Base-by-base conservation (phyloP, 1,140 invertebrate species). In the Teleopsis dalmanni region DNA sequence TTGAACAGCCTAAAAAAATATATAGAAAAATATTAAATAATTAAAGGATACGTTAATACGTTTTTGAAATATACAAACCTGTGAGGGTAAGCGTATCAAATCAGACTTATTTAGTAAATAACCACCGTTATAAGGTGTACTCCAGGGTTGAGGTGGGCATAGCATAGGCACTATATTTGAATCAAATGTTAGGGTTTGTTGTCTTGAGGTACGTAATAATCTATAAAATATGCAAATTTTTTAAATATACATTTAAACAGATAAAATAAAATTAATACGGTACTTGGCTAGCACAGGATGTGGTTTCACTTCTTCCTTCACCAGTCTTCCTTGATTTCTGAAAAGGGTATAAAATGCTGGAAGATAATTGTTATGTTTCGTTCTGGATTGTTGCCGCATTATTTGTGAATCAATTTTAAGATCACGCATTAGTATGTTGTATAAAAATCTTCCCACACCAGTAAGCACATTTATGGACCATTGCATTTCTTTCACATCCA, bases 331-430 rank as follows among this genome's bases (percentile, higher is more conserved):
- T 62, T 84, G 81, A 19, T 74, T 78, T 8, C 87, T 77, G 65
- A 85, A 90, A 23, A 93, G 73, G 27, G 83, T 82, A 62, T 88
- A 93, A 61, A 95, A 88, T 2, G 85, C 89, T 5, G 88, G 87
- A 45, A 85, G 60, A 23, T 75, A 54, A 58, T 79, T 76, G 46
- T 57, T 52, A 13, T 55, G 33, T 50, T 65, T 65, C 3, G 45
- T 25, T 47, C 59, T 68, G 31, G 34, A 62, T 54, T 79, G 79
- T 6, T 58, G 54, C 47, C 79, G 77, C 63, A 83, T 73, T 44
- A 81, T 71, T 58, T 85, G 85, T 6, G 81, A 72, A 69, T 91
- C 79, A 49, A 93, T 77, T 73, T 91, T 91, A 10, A 93, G 73
- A 68, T 94, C 88, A 40, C 84, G 81, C 50, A 93, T 76, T 9